These are phyloP conservation scores for Silurus glanis DNA, from an alignment of 2,113 vertebrate genomes.

Conservation along the genomic window DNA sequence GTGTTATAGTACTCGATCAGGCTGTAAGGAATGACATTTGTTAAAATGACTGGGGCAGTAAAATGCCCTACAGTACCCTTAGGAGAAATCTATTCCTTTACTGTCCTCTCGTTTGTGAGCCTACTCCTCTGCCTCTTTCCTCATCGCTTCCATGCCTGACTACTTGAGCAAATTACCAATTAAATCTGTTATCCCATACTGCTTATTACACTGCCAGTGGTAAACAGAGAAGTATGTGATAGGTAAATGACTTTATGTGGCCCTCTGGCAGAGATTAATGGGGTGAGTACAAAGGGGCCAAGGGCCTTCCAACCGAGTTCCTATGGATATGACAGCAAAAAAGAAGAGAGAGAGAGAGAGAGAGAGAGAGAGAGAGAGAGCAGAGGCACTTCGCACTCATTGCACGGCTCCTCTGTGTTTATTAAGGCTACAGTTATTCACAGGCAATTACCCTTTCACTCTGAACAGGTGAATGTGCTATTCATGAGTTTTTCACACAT, in stretches of 20 bases:
- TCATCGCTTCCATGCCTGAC: conserved; percentile 26
- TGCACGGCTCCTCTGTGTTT: conserved; percentile 39
- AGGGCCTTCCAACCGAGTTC: conserved; percentile 44
- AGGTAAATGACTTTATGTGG: conserved; percentile 52
- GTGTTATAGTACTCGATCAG: background rate
- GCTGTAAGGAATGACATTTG: background rate
- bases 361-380: conserved; percentile 14
- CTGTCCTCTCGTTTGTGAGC: conserved; percentile 18
- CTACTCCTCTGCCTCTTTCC: background rate
- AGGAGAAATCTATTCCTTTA: conserved; percentile 9
- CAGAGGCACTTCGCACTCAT: conserved; percentile 22
- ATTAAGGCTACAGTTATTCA: conserved; percentile 53
- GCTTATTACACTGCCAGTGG: conserved; percentile 38
- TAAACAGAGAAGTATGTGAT: conserved; percentile 45
- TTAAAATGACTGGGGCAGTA: conserved; percentile 11
- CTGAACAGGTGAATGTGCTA: conserved; percentile 13
- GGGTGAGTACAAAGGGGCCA: conserved; percentile 32
- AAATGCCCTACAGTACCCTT: background rate
- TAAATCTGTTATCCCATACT: conserved; percentile 42
- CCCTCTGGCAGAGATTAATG: conserved; percentile 53
- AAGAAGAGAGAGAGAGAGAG: conserved; percentile 12
- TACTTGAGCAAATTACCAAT: conserved; percentile 51
- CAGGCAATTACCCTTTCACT: conserved; percentile 54
- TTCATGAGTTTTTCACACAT: background rate
- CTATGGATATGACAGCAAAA: conserved; percentile 47